Evolutionary conservation across 2,888 invertebrate genomes (phyloP).

Genomic region (Perizoma flavofasciatum): DNA sequence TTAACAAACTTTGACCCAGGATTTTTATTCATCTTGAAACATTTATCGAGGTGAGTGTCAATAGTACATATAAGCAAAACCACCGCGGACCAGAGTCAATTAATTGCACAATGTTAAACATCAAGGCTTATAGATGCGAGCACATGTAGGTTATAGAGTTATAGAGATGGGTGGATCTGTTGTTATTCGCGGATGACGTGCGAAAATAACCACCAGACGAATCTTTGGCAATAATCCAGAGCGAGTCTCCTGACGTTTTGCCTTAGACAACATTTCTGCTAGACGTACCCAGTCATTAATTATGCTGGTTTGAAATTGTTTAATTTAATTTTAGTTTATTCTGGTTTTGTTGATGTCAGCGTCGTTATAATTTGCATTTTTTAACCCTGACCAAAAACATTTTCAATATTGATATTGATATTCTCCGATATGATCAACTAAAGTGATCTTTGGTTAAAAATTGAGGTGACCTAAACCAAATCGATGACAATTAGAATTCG

Average conservation of each 20-base stretch:
- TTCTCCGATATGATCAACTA: neutral
- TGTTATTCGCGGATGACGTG: slow-evolving; percentile 73
- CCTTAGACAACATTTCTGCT: slow-evolving; percentile 53
- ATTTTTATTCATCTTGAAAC: no score
- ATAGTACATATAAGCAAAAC: no score
- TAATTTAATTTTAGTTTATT: slow-evolving; percentile 30
- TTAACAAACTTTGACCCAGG: neutral
- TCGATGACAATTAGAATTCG: no score
- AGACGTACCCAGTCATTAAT: slow-evolving; percentile 39
- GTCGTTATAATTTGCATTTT: slow-evolving; percentile 16
- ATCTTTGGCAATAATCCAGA: slow-evolving; percentile 74
- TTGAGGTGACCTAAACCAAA: no score
- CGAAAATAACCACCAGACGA: slow-evolving; percentile 76
- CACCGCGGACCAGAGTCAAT: neutral
- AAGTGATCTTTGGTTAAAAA: no score
- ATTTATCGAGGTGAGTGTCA: no score
- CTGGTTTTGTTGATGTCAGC: slow-evolving; percentile 28
- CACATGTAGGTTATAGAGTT: slow-evolving; percentile 6
- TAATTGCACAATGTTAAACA: slow-evolving; percentile 15
- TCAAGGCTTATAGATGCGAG: slow-evolving; percentile 4
- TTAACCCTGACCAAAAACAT: slow-evolving; percentile 1
- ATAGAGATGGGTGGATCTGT: slow-evolving; percentile 46
- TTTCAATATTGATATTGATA: neutral
- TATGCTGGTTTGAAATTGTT: slow-evolving; percentile 34
- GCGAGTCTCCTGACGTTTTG: slow-evolving; percentile 62